These are phyloP conservation scores for Helobdella robusta DNA, from an alignment of 2,888 invertebrate genomes.

Conservation along the genomic window DNA sequence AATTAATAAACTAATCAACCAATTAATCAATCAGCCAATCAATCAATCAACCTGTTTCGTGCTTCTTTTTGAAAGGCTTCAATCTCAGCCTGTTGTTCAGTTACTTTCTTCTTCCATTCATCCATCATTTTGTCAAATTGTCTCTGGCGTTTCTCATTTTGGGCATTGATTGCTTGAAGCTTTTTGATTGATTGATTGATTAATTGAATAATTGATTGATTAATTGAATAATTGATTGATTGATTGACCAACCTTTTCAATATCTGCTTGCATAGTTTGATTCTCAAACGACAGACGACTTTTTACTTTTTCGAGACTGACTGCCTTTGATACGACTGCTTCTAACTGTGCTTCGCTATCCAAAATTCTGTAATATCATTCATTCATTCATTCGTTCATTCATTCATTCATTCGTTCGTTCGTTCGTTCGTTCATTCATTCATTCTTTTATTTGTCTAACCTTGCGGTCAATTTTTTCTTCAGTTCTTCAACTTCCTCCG, in stretches of 20 bases:
- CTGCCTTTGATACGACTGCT: conserved; percentile 92
- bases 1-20: too few species aligned
- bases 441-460: too few species aligned
- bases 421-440: too few species aligned
- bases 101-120: conserved; percentile 99
- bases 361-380: conserved; percentile 60
- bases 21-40: too few species aligned
- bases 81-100: conserved; percentile 76
- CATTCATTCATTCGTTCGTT: too few species aligned
- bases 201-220: conserved; percentile 52
- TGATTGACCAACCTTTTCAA: conserved; percentile 59
- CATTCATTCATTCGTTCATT: too few species aligned
- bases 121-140: conserved; percentile 99
- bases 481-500: conserved; percentile 52
- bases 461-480: conserved; percentile 74
- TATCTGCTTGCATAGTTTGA: conserved; percentile 92
- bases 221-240: conserved; percentile 46
- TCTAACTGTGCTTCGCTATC: conserved; percentile 96
- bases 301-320: conserved; percentile 94
- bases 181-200: not conserved
- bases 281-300: conserved; percentile 90
- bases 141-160: conserved; percentile 64
- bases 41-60: too few species aligned
- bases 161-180: conserved; percentile 32
- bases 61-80: conserved; percentile 98